Evolutionary conservation across 2,888 invertebrate genomes (phyloP).

Genomic region (Harmothoe impar): DNA sequence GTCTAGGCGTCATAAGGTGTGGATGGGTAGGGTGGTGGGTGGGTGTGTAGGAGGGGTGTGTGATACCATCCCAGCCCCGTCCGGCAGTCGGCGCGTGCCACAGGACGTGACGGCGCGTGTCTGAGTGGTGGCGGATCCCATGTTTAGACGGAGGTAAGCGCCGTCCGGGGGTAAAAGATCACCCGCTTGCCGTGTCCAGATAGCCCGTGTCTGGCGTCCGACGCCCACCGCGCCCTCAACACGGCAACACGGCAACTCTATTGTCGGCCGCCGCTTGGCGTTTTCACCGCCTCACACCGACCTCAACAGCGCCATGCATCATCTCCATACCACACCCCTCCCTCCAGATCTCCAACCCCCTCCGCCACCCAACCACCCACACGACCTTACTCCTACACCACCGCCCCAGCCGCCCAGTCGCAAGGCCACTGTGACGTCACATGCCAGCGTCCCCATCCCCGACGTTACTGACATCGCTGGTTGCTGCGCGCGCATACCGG

Average conservation of each 20-base stretch:
- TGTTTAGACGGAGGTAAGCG: background rate
- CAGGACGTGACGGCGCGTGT: background rate
- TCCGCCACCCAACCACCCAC: background rate
- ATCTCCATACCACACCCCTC: background rate
- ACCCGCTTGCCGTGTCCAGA: slow-evolving; percentile 35
- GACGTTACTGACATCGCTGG: background rate
- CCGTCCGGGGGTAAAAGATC: slow-evolving; percentile 41
- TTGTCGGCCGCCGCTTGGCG: slow-evolving; percentile 25
- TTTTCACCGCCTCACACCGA: background rate
- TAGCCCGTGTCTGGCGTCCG: background rate
- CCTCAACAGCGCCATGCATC: slow-evolving; percentile 24
- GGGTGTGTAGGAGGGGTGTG: background rate
- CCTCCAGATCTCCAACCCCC: too few species aligned
- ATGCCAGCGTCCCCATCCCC: background rate
- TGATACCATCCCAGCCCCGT: background rate
- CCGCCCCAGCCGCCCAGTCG: background rate
- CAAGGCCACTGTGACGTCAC: slow-evolving; percentile 6
- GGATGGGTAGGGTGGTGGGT: background rate
- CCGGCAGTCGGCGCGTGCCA: background rate
- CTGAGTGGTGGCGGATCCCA: too few species aligned
- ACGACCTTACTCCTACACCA: background rate
- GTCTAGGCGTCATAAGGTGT: background rate
- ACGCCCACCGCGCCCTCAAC: slow-evolving; percentile 5
- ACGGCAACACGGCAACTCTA: slow-evolving; percentile 11
- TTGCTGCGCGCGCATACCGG: background rate